Conservation (phyloP, 2,113 vertebrate species). For the Triplophysa dalaica region DNA sequence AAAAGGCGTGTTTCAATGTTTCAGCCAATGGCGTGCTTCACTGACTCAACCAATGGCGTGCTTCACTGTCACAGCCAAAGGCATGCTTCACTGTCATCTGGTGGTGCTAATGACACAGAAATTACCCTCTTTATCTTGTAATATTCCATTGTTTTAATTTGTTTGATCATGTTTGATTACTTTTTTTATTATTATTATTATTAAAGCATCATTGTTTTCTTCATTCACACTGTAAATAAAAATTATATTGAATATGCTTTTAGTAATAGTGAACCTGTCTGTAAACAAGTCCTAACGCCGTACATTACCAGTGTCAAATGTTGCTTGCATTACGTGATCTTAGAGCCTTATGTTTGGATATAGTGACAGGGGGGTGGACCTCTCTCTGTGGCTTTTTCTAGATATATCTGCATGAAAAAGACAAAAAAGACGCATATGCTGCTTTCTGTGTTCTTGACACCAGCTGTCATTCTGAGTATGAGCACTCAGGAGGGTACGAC, state of each 20-base stretch:
- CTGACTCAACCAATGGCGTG: no score
- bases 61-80: no score
- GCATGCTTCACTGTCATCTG: not conserved
- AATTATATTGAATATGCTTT: conserved; percentile 6
- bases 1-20: no score
- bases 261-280: conserved; percentile 29
- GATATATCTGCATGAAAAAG: conserved; percentile 42
- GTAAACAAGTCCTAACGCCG: conserved; percentile 3
- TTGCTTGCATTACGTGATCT: conserved; percentile 9
- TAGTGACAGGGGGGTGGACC: not conserved
- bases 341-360: not conserved
- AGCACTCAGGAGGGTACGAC: conserved; percentile 72
- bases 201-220: not conserved
- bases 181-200: not conserved
- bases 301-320: not conserved
- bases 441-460: conserved; percentile 71
- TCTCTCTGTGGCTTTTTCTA: conserved; percentile 6
- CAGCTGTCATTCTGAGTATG: conserved; percentile 73
- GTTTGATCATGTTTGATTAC: not conserved
- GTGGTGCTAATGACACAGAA: not conserved
- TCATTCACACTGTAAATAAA: conserved; percentile 19
- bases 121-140: not conserved
- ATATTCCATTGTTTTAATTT: not conserved
- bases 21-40: no score
- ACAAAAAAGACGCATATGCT: conserved; percentile 49